Base-by-base conservation (phyloP, 2,797 vertebrate species). In the Lindbergichthys nudifrons region DNA sequence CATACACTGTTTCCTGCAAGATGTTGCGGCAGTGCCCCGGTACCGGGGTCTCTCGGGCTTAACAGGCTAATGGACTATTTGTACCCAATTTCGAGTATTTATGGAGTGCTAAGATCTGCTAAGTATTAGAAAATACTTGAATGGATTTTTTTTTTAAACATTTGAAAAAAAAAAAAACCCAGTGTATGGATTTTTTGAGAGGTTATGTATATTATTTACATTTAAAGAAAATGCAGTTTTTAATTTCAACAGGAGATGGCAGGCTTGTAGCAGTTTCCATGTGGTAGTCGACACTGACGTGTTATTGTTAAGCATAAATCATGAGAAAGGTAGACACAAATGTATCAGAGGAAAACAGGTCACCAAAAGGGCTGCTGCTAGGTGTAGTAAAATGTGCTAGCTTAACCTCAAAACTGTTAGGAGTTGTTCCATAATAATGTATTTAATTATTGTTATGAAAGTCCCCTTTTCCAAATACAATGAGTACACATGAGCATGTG, bases 231-330 rank as follows among this genome's bases (percentile, higher is more conserved):
- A 15, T 85, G 86, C 45, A 80, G 48, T 90, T 68, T 23, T 51
- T 5, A 11, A 64, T 66, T 75, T 42, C 4, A 79, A 66, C 90
- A 86, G 70, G 1, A 86, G 89, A 21, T 83, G 89, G 83, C 89
- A 67, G 76, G 1, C 42, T 59, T 48, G 52, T 52, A 19, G 12
- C 3, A 15, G 16, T 51, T 59, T 21, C 11, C 16, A 6, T 52
- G 5, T n/a, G 7, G 13, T n/a, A 23, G 19, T 18, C 23, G 62
- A 3, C 36, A 72, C 79, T 82, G 79, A 87, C 70, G 65, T 88
- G 83, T 75, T 84, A 54, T 52, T 66, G 11, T 64, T 69, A n/a
- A 74, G 43, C 43, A 73, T 51, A 67, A 7, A 0, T 26, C 61
- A 30, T 48, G 14, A 2, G 41, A 13, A 11, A 42, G 36, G 3